Evolutionary conservation across 2,888 invertebrate genomes (phyloP).

Genomic region (Zygaena filipendulae): DNA sequence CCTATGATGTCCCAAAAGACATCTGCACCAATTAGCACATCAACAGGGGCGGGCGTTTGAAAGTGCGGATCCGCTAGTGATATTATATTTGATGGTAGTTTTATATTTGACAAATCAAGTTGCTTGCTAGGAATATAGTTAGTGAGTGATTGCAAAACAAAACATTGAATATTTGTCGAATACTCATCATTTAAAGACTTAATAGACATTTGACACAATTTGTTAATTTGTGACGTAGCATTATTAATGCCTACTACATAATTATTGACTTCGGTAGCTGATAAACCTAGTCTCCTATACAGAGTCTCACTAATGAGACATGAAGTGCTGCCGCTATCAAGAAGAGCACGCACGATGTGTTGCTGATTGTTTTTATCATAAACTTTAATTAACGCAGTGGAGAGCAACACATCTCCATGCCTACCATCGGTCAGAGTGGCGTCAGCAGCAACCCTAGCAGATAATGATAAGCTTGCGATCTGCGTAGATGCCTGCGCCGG

Average conservation of each 20-base stretch:
- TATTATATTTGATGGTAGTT: constrained; percentile 16
- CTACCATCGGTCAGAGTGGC: constrained; percentile 1
- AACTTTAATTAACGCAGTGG: constrained; percentile 5
- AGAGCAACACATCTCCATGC: constrained; percentile 3
- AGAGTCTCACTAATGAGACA: constrained; percentile 5
- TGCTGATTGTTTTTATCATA: constrained; percentile 2
- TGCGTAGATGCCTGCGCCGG: too few relatives aligned
- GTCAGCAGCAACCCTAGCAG: constrained; percentile 1
- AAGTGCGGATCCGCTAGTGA: constrained; percentile 15
- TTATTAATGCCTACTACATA: constrained; percentile 10
- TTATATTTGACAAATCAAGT: constrained; percentile 9
- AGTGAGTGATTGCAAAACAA: constrained; percentile 12
- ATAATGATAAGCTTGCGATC: constrained; percentile 1
- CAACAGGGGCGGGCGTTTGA: constrained; percentile 12
- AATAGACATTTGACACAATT: constrained; percentile 6
- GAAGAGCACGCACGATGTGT: constrained; percentile 1
- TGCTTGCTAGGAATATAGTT: constrained; percentile 10
- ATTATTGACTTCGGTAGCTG: too few relatives aligned
- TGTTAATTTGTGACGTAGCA: constrained; percentile 1
- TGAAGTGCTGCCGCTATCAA: constrained; percentile 6
- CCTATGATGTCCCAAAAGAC: constrained; percentile 18
- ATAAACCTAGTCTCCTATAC: too few relatives aligned
- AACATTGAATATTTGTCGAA: constrained; percentile 6
- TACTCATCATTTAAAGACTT: constrained; percentile 3
- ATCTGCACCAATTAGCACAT: constrained; percentile 19